Evolutionary conservation across 2,797 vertebrate genomes (phyloP).

Genomic region (Mormyrops boulengeri): DNA sequence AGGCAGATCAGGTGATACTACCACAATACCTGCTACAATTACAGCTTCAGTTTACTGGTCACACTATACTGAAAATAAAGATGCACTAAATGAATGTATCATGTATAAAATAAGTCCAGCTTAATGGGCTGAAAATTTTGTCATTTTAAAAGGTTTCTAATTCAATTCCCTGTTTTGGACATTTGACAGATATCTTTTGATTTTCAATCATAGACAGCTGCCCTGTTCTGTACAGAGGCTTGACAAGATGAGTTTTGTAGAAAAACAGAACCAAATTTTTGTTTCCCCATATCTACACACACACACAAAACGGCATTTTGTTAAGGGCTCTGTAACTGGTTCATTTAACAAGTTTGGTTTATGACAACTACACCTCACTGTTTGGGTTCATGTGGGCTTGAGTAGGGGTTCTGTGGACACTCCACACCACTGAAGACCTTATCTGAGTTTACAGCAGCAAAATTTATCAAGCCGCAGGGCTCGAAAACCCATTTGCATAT

Average conservation of each 20-base stretch:
- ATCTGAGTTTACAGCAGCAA: neutral
- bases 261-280: neutral
- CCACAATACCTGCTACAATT: neutral
- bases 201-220: neutral
- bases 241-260: neutral
- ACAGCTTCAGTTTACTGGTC: neutral
- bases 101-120: neutral
- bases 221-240: neutral
- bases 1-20: neutral
- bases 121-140: neutral
- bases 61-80: neutral
- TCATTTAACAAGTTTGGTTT: neutral
- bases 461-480: neutral
- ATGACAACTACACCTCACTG: no score
- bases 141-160: neutral
- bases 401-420: neutral
- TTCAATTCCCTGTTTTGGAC: neutral
- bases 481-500: neutral
- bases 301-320: neutral
- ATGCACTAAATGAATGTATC: neutral
- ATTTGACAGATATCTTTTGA: neutral
- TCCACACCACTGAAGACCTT: neutral
- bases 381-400: neutral
- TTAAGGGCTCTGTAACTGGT: neutral
- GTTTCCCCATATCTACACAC: neutral